Evolutionary conservation across 2,113 vertebrate species (phyloP).

Genomic region (Trogon melanurus): DNA sequence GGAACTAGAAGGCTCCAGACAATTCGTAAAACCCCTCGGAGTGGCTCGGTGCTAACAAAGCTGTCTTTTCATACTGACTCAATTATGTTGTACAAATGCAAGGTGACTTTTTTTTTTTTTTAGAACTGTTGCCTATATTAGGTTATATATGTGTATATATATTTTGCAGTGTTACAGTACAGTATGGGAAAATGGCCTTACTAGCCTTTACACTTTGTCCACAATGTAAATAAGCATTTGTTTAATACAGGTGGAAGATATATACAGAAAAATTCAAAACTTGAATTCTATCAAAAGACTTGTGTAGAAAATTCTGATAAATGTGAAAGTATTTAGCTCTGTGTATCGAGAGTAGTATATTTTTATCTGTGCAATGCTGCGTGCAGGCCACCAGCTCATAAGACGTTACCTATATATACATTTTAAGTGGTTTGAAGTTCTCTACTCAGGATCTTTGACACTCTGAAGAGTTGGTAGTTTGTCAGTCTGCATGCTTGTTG

Average conservation of each 20-base stretch:
- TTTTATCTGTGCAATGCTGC: constrained; percentile 81
- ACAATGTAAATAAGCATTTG: constrained; percentile 77
- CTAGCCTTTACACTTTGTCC: constrained; percentile 68
- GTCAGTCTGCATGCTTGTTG: constrained; percentile 68
- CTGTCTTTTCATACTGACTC: constrained; percentile 38
- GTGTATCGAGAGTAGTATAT: constrained; percentile 78
- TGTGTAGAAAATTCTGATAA: constrained; percentile 76
- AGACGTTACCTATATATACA: constrained; percentile 68
- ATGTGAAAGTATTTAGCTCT: constrained; percentile 80
- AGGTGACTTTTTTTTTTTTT: constrained; percentile 54
- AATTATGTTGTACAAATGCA: constrained; percentile 68
- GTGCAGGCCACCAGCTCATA: constrained; percentile 81
- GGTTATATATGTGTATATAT: constrained; percentile 73
- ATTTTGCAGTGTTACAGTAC: constrained; percentile 73
- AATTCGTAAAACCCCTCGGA: neutral
- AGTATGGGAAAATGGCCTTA: constrained; percentile 71
- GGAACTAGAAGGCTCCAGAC: neutral
- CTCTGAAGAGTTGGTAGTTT: constrained; percentile 54
- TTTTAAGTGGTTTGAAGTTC: constrained; percentile 76
- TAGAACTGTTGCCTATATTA: constrained; percentile 82
- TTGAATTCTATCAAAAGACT: constrained; percentile 72
- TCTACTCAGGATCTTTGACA: constrained; percentile 79
- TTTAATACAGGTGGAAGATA: constrained; percentile 73
- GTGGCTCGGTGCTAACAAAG: constrained; percentile 73
- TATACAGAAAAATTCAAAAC: constrained; percentile 69